Conservation (phyloP, 2,888 invertebrate genomes). For the Yponomeuta plumbellus region DNA sequence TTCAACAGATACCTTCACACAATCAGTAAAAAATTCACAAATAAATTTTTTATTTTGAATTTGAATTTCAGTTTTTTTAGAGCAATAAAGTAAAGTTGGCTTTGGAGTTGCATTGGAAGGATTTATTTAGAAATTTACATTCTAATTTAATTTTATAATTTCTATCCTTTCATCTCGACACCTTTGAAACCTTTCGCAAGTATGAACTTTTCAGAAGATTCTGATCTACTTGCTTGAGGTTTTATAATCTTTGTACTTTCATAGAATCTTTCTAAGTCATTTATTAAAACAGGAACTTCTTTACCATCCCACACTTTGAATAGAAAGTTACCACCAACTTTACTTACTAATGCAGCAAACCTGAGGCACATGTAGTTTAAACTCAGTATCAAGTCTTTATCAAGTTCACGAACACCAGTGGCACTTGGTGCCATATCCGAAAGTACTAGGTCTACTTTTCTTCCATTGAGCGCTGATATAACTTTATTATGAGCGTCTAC, state of each 20-base stretch:
- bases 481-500: conserved; percentile 81
- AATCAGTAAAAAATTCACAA: no score
- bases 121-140: no score
- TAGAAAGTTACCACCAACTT: conserved; percentile 81
- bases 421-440: conserved; percentile 98
- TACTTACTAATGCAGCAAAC: conserved; percentile 85
- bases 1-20: no score
- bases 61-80: no score
- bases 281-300: conserved; percentile 79
- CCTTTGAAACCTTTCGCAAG: conserved; percentile 88
- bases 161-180: conserved; percentile 42
- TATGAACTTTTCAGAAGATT: conserved; percentile 92
- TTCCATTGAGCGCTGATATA: conserved; percentile 73
- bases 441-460: conserved; percentile 84
- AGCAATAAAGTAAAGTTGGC: no score
- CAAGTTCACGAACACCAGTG: conserved; percentile 86
- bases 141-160: background rate
- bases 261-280: conserved; percentile 83
- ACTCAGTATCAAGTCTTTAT: conserved; percentile 89
- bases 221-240: conserved; percentile 88
- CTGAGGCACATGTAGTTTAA: conserved; percentile 85
- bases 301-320: conserved; percentile 94
- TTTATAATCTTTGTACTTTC: conserved; percentile 84
- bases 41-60: no score
- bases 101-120: no score